Evolutionary conservation across 1,140 invertebrate genomes (phyloP).

Genomic region (Rhyacophila brunnea): DNA sequence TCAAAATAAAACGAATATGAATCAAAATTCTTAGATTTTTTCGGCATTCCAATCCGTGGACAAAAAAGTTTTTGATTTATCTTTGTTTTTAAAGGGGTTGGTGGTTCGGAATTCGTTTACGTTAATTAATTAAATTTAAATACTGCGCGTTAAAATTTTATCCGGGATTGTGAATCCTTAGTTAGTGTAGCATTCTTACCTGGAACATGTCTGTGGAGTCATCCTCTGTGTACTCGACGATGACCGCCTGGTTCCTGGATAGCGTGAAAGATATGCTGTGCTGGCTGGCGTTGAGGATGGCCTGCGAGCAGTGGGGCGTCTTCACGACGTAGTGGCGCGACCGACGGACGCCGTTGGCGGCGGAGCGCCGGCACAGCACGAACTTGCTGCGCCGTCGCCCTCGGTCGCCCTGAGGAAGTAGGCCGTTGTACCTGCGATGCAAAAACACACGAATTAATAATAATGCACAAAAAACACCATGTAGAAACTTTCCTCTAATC

Average conservation of each 20-base stretch:
- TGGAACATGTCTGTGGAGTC: conserved; percentile 98
- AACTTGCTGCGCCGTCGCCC: conserved; percentile 92
- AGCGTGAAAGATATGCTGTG: conserved; percentile 98
- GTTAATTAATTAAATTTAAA: too few relatives aligned
- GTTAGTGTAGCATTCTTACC: conserved; percentile 60
- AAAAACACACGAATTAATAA: conserved; percentile 31
- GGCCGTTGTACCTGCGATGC: conserved; percentile 87
- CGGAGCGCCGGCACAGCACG: conserved; percentile 78
- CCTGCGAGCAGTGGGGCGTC: conserved; percentile 84
- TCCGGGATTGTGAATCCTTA: too few relatives aligned
- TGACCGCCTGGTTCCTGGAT: conserved; percentile 93
- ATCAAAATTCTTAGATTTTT: too few relatives aligned
- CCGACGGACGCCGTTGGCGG: conserved; percentile 90
- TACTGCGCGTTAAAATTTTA: too few relatives aligned
- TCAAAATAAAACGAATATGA: too few relatives aligned
- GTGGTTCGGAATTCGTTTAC: too few relatives aligned
- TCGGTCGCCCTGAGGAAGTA: conserved; percentile 86
- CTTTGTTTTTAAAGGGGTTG: too few relatives aligned
- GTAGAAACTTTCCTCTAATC: too few relatives aligned
- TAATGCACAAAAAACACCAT: too few relatives aligned
- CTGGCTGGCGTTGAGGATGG: conserved; percentile 84
- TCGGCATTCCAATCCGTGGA: too few relatives aligned
- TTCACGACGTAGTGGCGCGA: conserved; percentile 95
- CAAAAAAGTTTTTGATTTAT: too few relatives aligned
- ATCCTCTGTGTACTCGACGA: conserved; percentile 95